Conservation (phyloP, 2,888 invertebrate genomes). For the Ormyrus rosae region DNA sequence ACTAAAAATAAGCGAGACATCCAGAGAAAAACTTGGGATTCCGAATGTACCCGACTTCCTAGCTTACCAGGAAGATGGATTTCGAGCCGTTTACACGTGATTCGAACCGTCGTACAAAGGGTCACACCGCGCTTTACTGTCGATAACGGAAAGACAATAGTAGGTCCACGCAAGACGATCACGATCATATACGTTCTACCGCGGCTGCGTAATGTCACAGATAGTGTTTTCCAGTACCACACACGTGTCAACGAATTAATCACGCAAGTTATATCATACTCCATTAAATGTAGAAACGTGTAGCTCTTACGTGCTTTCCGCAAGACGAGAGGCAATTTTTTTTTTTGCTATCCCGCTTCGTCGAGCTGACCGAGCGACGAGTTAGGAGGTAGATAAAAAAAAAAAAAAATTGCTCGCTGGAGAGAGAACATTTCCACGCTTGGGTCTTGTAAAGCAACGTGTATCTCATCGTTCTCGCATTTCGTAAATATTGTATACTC, state of each 20-base stretch:
- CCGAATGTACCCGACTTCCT: neutral
- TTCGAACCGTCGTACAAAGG: neutral
- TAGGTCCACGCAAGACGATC: neutral
- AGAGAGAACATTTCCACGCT: slow-evolving; percentile 25
- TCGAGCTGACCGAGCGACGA: slow-evolving; percentile 20
- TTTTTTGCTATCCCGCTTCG: slow-evolving; percentile 2
- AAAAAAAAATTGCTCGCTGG: neutral
- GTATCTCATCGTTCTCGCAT: slow-evolving; percentile 47
- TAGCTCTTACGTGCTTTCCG: slow-evolving; percentile 38
- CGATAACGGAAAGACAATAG: slow-evolving; percentile 8
- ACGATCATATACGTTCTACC: slow-evolving; percentile 26
- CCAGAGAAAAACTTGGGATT: neutral
- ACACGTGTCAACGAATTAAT: slow-evolving; percentile 26
- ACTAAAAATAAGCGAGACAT: neutral
- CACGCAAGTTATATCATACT: slow-evolving; percentile 45
- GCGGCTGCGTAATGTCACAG: slow-evolving; percentile 15
- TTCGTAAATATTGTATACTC: slow-evolving; percentile 44
- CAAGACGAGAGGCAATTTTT: slow-evolving; percentile 9
- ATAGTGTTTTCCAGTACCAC: slow-evolving; percentile 20
- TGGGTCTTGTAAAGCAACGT: slow-evolving; percentile 53
- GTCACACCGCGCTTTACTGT: neutral
- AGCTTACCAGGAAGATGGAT: neutral
- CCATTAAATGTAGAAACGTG: slow-evolving; percentile 41
- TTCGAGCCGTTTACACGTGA: neutral
- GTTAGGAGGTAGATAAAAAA: neutral